Percentiles rank a stretch among this genome's conserved stretches.
Conservation (phyloP, 37 sponge, comb jelly and placozoan species). For the Aplysina aerophoba region DNA sequence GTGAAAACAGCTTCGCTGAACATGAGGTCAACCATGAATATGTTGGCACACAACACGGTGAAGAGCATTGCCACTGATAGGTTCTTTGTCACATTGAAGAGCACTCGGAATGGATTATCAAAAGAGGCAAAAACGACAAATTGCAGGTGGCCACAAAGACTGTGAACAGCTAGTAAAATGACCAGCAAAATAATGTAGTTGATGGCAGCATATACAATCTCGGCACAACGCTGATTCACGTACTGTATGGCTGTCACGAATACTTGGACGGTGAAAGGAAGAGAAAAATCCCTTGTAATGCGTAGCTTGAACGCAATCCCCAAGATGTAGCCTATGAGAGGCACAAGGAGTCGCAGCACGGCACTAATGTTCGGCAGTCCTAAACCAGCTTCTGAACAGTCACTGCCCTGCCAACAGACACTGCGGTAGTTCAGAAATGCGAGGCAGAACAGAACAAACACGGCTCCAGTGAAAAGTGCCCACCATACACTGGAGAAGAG, state of each 20-base stretch:
- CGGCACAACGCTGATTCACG: background rate
- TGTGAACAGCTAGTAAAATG: slow-evolving; percentile 6
- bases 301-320: background rate
- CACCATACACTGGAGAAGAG: slow-evolving; percentile 33
- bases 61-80: background rate
- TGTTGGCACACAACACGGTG: background rate
- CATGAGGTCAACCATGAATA: slow-evolving; percentile 18
- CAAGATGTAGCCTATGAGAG: slow-evolving; percentile 17
- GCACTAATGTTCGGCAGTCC: background rate
- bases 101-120: slow-evolving; percentile 20
- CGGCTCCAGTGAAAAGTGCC: background rate
- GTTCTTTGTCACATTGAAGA: background rate
- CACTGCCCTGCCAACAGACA: background rate
- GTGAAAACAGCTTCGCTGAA: background rate
- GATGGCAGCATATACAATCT: background rate
- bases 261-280: background rate
- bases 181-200: background rate
- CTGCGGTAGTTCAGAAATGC: background rate
- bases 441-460: background rate
- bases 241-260: background rate
- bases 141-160: slow-evolving; percentile 13
- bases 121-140: slow-evolving; percentile 26
- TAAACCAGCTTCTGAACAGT: background rate
- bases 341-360: background rate
- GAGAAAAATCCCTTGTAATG: background rate